A percentile compares a stretch with the other conserved stretches of the same genome.
Conservation (phyloP, 1,140 invertebrate genomes). For the Tetragnatha versicolor region DNA sequence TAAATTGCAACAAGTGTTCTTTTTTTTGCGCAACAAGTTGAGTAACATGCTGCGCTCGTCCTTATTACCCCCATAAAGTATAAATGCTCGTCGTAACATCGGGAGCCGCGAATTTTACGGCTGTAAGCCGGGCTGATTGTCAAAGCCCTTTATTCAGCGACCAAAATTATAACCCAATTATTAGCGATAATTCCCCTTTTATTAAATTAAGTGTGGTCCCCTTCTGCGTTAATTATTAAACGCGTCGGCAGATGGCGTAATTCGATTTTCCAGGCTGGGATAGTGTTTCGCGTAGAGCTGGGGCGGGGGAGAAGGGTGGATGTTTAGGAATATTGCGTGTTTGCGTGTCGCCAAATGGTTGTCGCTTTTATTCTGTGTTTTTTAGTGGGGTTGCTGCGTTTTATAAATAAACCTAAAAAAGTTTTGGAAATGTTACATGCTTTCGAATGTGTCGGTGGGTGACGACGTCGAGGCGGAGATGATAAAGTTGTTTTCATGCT, state of each 20-base stretch:
- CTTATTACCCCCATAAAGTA: constrained; percentile 24
- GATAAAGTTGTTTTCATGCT: too few species aligned
- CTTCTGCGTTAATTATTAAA: constrained; percentile 38
- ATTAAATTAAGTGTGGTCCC: constrained; percentile 25
- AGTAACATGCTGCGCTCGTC: neutral
- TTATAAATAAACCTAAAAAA: too few species aligned
- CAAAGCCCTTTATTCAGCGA: constrained; percentile 11
- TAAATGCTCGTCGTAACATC: neutral
- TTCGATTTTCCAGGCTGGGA: constrained; percentile 13
- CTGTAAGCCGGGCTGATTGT: neutral
- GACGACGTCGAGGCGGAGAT: too few species aligned
- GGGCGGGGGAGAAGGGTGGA: neutral
- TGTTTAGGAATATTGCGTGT: neutral
- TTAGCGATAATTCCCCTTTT: constrained; percentile 40
- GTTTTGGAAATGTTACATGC: too few species aligned
- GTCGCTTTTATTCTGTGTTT: neutral
- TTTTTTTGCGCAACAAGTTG: constrained; percentile 15
- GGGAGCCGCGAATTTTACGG: constrained; percentile 24
- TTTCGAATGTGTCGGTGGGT: too few species aligned
- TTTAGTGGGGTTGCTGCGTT: too few species aligned
- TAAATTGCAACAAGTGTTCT: neutral
- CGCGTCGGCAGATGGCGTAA: constrained; percentile 29
- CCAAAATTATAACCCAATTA: constrained; percentile 40
- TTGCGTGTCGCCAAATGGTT: neutral
- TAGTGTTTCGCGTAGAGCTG: neutral